Base-by-base conservation (phyloP, 1,140 invertebrate genomes). In the Archegozetes longisetosus region DNA sequence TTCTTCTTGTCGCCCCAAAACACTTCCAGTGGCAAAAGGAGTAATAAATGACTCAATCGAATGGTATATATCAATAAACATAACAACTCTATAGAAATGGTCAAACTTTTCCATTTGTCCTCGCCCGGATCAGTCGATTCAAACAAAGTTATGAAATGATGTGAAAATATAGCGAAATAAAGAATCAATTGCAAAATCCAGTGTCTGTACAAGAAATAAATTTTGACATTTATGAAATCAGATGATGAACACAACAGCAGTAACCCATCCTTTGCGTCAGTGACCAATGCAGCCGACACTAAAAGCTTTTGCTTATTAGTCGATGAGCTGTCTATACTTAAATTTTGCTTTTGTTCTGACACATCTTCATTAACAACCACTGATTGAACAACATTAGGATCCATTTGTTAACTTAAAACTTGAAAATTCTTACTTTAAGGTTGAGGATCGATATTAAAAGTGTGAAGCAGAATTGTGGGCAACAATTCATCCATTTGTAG, bases 1-100 rank as follows among this genome's bases (percentile, higher is more conserved):
- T 75, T 72, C 63, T 77, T 77, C 26, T 69, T 71, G 64, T 77
- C 75, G 57, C 67, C 66, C 67, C 71, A 74, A 64, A 76, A 76
- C 17, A 67, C 66, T 23, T 62, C 67, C 14, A 59, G 46, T 22
- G 68, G 65, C 24, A 68, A 67, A 64, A 77, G 73, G 57, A 69
- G 64, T 32, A 64, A 63, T 28, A 68, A 66, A 64, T 75, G 73
- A 29, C 67, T 50, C n/a, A 75, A 64, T 54, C 75, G 68, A 49
- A 69, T 70, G 0, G 70, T 50, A 60, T 75, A 76, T 61, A 69
- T 73, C 2, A 61, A 49, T 14, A 75, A 23, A 63, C 71, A 71
- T 1, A 71, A 58, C 40, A 70, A 32, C 64, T 76, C 75, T 13
- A 77, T 60, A 0, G 68, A 55, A 67, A 74, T 74, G 2, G 73